Conservation (phyloP, 2,888 invertebrate species). For the Plagiodera versicolora region DNA sequence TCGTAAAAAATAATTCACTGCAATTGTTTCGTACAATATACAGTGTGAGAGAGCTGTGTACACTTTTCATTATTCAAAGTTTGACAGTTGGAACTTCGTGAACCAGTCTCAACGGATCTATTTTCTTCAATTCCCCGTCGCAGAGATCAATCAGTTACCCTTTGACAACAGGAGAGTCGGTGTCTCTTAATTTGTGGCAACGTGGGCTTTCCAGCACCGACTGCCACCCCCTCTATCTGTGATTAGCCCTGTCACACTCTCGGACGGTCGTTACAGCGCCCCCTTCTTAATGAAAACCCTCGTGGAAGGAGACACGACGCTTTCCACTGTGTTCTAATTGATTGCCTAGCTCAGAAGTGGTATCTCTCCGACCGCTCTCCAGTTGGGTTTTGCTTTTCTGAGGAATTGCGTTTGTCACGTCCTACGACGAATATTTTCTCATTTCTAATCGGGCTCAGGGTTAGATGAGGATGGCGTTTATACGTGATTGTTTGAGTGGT, state of each 20-base stretch:
- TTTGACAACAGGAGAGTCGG: constrained; percentile 6
- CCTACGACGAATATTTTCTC: no score
- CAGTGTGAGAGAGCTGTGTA: no score
- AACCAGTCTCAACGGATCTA: no score
- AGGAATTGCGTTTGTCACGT: not conserved
- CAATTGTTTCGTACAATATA: no score
- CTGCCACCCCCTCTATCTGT: constrained; percentile 33
- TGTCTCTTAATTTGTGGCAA: constrained; percentile 38
- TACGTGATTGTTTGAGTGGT: no score
- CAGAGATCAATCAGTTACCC: no score
- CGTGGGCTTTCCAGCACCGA: not conserved
- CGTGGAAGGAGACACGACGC: constrained; percentile 43
- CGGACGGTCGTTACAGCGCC: constrained; percentile 43
- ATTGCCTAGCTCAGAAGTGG: constrained; percentile 48
- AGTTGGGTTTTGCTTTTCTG: not conserved
- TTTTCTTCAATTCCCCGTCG: no score
- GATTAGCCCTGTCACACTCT: constrained; percentile 46
- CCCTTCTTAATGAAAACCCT: constrained; percentile 52
- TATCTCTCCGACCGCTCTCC: constrained; percentile 24
- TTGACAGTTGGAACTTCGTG: no score
- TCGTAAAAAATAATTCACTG: no score
- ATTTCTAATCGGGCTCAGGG: no score
- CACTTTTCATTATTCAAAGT: no score
- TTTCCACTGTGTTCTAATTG: constrained; percentile 49
- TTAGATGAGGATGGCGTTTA: no score